Evolutionary conservation across 2,888 invertebrate genomes (phyloP).

Genomic region (Nineta flava): DNA sequence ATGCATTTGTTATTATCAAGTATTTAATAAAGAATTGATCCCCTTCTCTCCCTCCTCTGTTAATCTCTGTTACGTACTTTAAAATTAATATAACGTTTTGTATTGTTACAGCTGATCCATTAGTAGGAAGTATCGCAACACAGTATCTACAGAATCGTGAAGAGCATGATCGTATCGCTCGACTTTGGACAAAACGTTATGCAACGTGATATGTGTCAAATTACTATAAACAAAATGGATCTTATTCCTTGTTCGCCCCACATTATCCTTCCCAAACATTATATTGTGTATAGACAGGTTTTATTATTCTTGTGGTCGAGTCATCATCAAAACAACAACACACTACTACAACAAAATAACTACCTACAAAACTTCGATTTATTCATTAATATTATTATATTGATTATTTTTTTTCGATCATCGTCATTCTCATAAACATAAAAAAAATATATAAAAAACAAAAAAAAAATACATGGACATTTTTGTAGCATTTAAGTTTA

Average conservation of each 20-base stretch:
- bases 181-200: constrained; percentile 97
- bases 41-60: too few species aligned
- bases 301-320: not conserved
- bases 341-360: too few species aligned
- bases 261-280: not conserved
- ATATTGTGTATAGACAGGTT: constrained; percentile 3
- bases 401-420: not conserved
- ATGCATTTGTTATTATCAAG: too few species aligned
- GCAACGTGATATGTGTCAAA: constrained; percentile 58
- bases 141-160: constrained; percentile 95
- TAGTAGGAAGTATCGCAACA: constrained; percentile 95
- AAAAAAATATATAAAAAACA: not conserved
- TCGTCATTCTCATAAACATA: not conserved
- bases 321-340: not conserved
- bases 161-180: constrained; percentile 95
- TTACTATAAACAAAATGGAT: not conserved
- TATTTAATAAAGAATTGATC: too few species aligned
- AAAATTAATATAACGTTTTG: too few species aligned
- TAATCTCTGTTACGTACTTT: too few species aligned
- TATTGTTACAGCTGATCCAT: constrained; percentile 66
- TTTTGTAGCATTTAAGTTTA: constrained; percentile 1
- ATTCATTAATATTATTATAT: not conserved
- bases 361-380: not conserved
- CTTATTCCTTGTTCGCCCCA: not conserved
- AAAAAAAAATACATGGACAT: not conserved